phyloP scores from a whole-genome alignment of 2,888 invertebrate species.

The Hyles lineata region DNA sequence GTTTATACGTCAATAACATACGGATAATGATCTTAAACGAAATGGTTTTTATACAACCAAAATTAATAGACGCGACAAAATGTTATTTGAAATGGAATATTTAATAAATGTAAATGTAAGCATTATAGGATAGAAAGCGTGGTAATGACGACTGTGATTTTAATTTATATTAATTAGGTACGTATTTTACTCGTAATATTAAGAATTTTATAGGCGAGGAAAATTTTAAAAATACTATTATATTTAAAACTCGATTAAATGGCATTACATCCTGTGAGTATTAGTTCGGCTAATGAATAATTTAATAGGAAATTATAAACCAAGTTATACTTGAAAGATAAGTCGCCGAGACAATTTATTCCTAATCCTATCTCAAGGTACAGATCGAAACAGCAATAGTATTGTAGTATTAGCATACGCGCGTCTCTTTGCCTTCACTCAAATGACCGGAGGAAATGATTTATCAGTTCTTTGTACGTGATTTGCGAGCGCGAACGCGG shows the following conservation, averaged over 20 bases:
- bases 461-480: conserved; percentile 72
- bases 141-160: background rate
- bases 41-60: background rate
- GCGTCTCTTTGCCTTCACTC: conserved; percentile 26
- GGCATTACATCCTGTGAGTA: too few relatives aligned
- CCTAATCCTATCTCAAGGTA: conserved; percentile 1
- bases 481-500: conserved; percentile 65
- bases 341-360: background rate
- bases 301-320: too few relatives aligned
- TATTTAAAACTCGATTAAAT: too few relatives aligned
- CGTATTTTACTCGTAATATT: background rate
- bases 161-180: background rate
- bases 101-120: conserved; percentile 6
- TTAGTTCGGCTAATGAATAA: too few relatives aligned
- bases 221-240: too few relatives aligned
- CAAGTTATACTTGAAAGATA: too few relatives aligned
- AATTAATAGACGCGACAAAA: background rate
- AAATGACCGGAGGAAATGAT: conserved; percentile 68
- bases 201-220: background rate
- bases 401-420: conserved; percentile 9
- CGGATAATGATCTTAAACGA: conserved; percentile 11
- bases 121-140: background rate
- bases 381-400: background rate
- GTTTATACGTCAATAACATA: conserved; percentile 9
- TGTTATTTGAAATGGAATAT: background rate